A percentile compares a stretch with the other conserved stretches of the same genome.
These are phyloP conservation scores for Chamaedrilus cognettii DNA, from an alignment of 2,888 invertebrate species.

Conservation along the genomic window DNA sequence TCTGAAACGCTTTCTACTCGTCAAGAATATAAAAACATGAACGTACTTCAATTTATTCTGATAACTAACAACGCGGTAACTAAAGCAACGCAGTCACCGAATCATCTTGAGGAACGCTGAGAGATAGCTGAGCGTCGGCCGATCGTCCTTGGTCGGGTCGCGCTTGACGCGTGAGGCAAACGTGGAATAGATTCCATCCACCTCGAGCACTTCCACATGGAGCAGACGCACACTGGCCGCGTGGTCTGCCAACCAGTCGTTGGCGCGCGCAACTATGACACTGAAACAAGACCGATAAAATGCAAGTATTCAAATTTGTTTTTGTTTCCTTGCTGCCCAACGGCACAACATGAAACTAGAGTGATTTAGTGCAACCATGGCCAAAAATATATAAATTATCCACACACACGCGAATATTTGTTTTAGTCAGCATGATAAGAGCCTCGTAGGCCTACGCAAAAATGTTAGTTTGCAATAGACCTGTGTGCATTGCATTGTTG, in stretches of 20 bases:
- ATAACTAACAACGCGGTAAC: too few relatives aligned
- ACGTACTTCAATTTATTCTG: too few relatives aligned
- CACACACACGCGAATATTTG: not conserved
- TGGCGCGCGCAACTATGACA: not conserved
- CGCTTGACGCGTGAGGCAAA: not conserved
- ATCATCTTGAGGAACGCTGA: conserved; percentile 19
- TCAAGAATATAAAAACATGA: too few relatives aligned
- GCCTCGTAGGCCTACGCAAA: too few relatives aligned
- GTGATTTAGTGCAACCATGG: not conserved
- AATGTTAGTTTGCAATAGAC: too few relatives aligned
- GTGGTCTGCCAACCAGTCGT: conserved; percentile 9
- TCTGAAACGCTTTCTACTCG: too few relatives aligned
- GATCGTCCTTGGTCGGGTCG: not conserved
- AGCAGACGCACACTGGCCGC: not conserved
- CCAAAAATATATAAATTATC: not conserved
- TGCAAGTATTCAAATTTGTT: too few relatives aligned
- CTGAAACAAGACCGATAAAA: not conserved
- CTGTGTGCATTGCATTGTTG: too few relatives aligned
- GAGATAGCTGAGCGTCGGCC: not conserved
- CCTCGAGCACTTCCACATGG: conserved; percentile 18
- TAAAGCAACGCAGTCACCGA: conserved; percentile 11
- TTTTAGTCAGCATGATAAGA: too few relatives aligned
- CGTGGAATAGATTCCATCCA: conserved; percentile 17
- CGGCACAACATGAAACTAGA: not conserved
- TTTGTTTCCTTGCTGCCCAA: too few relatives aligned